These are phyloP conservation scores for Sterrhoptilus dennistouni DNA, from an alignment of 2,113 vertebrate species.

Conservation along the genomic window DNA sequence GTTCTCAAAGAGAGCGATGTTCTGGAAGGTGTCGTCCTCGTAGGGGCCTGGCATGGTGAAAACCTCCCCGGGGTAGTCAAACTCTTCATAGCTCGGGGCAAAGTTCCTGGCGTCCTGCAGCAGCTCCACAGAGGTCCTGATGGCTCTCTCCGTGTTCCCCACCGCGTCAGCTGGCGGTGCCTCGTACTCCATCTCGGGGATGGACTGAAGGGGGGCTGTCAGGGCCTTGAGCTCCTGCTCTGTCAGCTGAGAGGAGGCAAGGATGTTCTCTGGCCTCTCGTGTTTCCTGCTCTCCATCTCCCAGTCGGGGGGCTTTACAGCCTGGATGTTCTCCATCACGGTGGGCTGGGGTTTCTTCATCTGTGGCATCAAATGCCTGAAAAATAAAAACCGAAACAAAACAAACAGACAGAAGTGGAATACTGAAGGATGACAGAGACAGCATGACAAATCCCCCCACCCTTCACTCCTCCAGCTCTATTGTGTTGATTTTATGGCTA, in stretches of 20 bases:
- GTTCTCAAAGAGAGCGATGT: slow-evolving; percentile 81
- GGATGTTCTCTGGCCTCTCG: slow-evolving; percentile 76
- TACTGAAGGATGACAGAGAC: not conserved
- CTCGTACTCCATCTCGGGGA: slow-evolving; percentile 85
- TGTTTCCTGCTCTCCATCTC: slow-evolving; percentile 80
- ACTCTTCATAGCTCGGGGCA: slow-evolving; percentile 78
- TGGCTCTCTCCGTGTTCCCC: slow-evolving; percentile 68
- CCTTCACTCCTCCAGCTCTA: accelerated
- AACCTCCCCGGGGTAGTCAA: slow-evolving; percentile 78
- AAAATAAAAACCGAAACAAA: slow-evolving; percentile 2
- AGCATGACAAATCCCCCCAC: not conserved
- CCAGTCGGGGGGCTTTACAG: slow-evolving; percentile 83
- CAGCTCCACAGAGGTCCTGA: slow-evolving; percentile 76
- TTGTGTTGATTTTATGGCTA: not conserved
- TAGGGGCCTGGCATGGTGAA: slow-evolving; percentile 79
- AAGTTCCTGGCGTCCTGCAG: slow-evolving; percentile 74
- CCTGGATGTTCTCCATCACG: slow-evolving; percentile 83
- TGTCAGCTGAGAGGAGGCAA: slow-evolving; percentile 75
- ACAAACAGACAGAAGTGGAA: not conserved
- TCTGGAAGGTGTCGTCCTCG: slow-evolving; percentile 82
- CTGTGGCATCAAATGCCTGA: slow-evolving; percentile 82
- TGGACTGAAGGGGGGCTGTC: slow-evolving; percentile 80
- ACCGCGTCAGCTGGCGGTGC: slow-evolving; percentile 59
- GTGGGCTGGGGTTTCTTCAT: slow-evolving; percentile 83
- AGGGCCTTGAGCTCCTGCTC: slow-evolving; percentile 80